phyloP scores from a whole-genome alignment of 2,888 invertebrate species.

The Prenolepis imparis region DNA sequence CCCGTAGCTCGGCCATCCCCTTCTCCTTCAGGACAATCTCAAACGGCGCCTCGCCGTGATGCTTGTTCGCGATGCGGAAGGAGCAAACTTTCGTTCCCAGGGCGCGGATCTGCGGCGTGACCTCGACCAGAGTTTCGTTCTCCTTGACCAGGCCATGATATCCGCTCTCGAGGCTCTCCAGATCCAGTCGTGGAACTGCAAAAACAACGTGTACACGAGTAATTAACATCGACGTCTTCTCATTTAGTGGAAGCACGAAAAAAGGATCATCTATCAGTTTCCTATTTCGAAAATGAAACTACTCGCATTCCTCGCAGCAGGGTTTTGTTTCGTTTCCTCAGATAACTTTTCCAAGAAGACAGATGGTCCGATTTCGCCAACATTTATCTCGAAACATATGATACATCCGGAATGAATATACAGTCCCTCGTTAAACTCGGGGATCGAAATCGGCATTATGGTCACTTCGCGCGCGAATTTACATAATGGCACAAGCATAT shows the following conservation, averaged over 20 bases:
- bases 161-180: constrained; percentile 94
- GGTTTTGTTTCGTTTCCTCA: not conserved
- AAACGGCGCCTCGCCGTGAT: constrained; percentile 97
- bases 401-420: not conserved
- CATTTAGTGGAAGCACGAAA: constrained; percentile 30
- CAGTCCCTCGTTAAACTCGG: not conserved
- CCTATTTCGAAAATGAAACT: constrained; percentile 24
- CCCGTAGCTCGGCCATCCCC: constrained; percentile 94
- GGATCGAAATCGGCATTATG: constrained; percentile 17
- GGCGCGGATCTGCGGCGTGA: constrained; percentile 96
- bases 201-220: constrained; percentile 10
- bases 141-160: constrained; percentile 97
- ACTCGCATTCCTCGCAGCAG: constrained; percentile 21
- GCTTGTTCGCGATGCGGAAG: constrained; percentile 96
- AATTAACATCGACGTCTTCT: constrained; percentile 19
- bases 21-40: constrained; percentile 92
- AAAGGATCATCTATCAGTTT: constrained; percentile 40
- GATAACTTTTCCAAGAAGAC: not conserved
- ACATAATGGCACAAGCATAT: constrained; percentile 14
- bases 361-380: constrained; percentile 1
- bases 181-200: constrained; percentile 91
- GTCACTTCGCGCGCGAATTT: constrained; percentile 10
- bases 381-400: not conserved
- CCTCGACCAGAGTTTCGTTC: constrained; percentile 96
- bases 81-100: constrained; percentile 92